Conservation (phyloP, 2,797 vertebrate genomes). For the Peromyscus nudipes region DNA sequence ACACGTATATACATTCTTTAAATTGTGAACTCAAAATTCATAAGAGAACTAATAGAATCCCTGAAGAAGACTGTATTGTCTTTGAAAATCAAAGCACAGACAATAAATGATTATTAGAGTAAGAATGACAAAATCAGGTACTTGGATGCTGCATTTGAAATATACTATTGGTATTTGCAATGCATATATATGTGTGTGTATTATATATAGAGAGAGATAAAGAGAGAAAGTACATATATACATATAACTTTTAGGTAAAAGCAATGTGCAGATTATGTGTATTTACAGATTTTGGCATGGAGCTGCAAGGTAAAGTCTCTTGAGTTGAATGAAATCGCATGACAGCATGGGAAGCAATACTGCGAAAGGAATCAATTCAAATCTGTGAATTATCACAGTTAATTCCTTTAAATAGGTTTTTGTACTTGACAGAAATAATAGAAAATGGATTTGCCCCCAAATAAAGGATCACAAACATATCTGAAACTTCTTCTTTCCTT, state of each 20-base stretch:
- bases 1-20: background rate
- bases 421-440: slow-evolving; percentile 76
- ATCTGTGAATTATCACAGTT: slow-evolving; percentile 72
- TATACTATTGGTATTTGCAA: background rate
- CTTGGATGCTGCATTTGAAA: background rate
- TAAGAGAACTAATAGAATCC: background rate
- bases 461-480: slow-evolving; percentile 74
- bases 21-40: background rate
- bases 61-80: background rate
- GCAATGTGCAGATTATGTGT: background rate
- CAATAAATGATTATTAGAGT: background rate
- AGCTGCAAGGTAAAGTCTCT: slow-evolving; percentile 53
- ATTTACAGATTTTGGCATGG: slow-evolving; percentile 1
- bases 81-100: background rate
- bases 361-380: slow-evolving; percentile 66
- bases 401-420: slow-evolving; percentile 80
- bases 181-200: background rate
- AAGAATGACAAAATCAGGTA: background rate
- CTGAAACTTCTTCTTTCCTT: slow-evolving; percentile 67
- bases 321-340: slow-evolving; percentile 51
- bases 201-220: background rate
- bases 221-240: background rate
- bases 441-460: slow-evolving; percentile 73
- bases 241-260: background rate
- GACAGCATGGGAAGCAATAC: slow-evolving; percentile 52